A percentile compares a stretch with the other conserved stretches of the same genome.
phyloP scores from a whole-genome alignment of 1,140 invertebrate genomes.

The Diuraphis noxia region DNA sequence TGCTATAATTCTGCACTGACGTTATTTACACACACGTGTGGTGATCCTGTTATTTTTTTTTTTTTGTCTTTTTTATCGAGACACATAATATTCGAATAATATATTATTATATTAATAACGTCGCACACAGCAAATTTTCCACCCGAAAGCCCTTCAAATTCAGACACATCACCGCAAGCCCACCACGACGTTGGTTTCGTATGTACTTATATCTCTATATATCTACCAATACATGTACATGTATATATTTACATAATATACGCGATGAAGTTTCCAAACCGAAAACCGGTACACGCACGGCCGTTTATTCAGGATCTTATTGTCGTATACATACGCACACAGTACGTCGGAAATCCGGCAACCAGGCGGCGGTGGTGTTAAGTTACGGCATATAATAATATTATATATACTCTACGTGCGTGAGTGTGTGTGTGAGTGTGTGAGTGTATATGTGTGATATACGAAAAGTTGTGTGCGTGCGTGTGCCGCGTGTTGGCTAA shows the following conservation, averaged over 20 bases:
- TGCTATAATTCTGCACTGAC: background rate
- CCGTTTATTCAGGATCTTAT: conserved; percentile 35
- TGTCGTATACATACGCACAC: background rate
- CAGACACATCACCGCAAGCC: background rate
- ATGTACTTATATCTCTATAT: background rate
- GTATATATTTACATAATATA: background rate
- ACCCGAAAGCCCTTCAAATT: conserved; percentile 4
- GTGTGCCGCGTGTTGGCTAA: conserved; percentile 38
- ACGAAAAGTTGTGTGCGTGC: conserved; percentile 48
- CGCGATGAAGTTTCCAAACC: background rate
- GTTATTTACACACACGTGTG: background rate
- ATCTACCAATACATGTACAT: background rate
- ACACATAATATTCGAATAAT: background rate
- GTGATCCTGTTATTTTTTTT: background rate
- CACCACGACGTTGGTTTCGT: background rate
- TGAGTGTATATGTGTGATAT: background rate
- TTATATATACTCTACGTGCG: background rate
- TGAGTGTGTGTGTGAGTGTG: background rate
- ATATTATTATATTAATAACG: background rate
- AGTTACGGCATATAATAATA: conserved; percentile 37
- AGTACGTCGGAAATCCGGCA: conserved; percentile 46
- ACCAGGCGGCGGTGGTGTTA: conserved; percentile 44
- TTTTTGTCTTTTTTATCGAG: background rate
- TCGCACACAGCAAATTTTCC: background rate
- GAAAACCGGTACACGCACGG: conserved; percentile 10